These are phyloP conservation scores for Empis livida DNA, from an alignment of 2,888 invertebrate species.

Conservation along the genomic window DNA sequence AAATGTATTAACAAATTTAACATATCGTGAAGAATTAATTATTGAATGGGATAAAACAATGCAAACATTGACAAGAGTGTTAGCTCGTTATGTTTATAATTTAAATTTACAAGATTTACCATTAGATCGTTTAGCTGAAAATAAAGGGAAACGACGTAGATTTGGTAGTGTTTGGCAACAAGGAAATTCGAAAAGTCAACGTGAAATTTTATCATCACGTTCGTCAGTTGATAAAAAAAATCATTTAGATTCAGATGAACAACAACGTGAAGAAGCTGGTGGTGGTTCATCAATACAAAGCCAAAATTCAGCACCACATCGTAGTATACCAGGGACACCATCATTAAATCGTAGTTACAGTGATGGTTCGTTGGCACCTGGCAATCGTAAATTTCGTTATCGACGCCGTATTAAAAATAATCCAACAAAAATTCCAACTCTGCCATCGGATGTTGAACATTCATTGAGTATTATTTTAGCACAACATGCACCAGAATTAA, in stretches of 20 bases:
- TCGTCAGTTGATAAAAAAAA: slow-evolving; percentile 13
- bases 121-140: slow-evolving; percentile 63
- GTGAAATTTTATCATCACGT: slow-evolving; percentile 6
- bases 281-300: slow-evolving; percentile 10
- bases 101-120: slow-evolving; percentile 82
- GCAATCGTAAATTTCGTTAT: slow-evolving; percentile 18
- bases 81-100: slow-evolving; percentile 90
- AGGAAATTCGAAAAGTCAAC: slow-evolving; percentile 12
- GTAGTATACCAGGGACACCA: slow-evolving; percentile 21
- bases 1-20: slow-evolving; percentile 71
- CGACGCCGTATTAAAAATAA: slow-evolving; percentile 16
- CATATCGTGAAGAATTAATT: slow-evolving; percentile 88
- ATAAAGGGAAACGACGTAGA: slow-evolving; percentile 57
- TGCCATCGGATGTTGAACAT: slow-evolving; percentile 22
- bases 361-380: slow-evolving; percentile 40
- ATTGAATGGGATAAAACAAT: slow-evolving; percentile 98
- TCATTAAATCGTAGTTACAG: slow-evolving; percentile 40
- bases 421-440: slow-evolving; percentile 15
- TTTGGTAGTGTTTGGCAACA: slow-evolving; percentile 33
- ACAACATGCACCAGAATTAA: slow-evolving; percentile 15
- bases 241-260: slow-evolving; percentile 15
- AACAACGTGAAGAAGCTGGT: slow-evolving; percentile 17
- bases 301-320: slow-evolving; percentile 11
- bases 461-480: slow-evolving; percentile 22
- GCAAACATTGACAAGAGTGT: slow-evolving; percentile 87